Evolutionary conservation across 2,797 vertebrate genomes (phyloP), one percentile per base, ranked within the genome.

Genomic region (Neosilurus mollespiculum): DNA sequence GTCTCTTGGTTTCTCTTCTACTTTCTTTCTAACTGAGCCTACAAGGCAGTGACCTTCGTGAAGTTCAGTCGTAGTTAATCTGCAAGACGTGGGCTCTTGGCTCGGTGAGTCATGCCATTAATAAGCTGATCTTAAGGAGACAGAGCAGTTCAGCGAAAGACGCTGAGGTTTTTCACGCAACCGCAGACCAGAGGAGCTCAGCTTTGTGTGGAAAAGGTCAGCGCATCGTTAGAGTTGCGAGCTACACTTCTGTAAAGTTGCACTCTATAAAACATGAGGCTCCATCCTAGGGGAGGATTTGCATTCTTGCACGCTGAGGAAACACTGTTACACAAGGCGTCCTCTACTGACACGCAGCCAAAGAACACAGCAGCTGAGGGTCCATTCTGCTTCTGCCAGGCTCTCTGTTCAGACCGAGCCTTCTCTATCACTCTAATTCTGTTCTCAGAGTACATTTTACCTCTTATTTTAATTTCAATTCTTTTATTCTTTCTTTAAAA

Each of bases 281-380:
- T 84, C 72, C 85, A 51, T 88, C 86, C 86, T 84, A 64, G 61
- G 81, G 84, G 84, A 85, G 80, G 84, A 83, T 87, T 87, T 83
- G 83, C 87, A 88, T 90, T 88, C 87, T 86, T 90, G 81, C 73
- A 82, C 83, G 84, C 79, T 90, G 87, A 89, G 86, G 86, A 85
- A 88, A 90, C 72, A 71, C 83, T 88, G 84, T 90, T 88, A 73
- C 79, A 71, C 84, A 85, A 87, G 76, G 71, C 78, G 49, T 49
- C 80, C 51, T 62, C 85, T 78, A 75, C 83, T 87, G 85, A 85
- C 70, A 59, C n/a, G 0, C 49, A 34, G 72, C 84, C 86, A 88
- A 83, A 84, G 61, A 82, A 85, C 81, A 85, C 82, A 82, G 58
- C 78, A 65, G 58, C 72, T 65, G 76, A 66, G 70, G 77, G 81